Evolutionary conservation across 2,888 invertebrate genomes (phyloP), one percentile per base, ranked within the genome.

Genomic region (Scotopteryx bipunctaria): DNA sequence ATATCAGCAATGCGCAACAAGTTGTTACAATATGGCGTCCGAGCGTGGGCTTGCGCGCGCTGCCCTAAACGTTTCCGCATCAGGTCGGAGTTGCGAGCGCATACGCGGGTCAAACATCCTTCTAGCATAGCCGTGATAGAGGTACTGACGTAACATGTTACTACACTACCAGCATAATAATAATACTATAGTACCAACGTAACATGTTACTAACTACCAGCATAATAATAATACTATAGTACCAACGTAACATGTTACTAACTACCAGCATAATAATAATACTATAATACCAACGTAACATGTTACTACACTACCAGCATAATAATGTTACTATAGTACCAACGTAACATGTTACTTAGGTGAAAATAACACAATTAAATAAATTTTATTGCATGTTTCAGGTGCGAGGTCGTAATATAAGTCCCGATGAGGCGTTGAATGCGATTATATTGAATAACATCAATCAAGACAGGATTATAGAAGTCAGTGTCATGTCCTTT

Each of bases 401-500:
- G 89, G 70, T 87, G 11, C 64, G 70, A 23, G 86, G 86, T 0
- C 35, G 77, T n/a, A 79, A 76, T 25, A 81, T 84, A 0, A 71
- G 61, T 0, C 61, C 75, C 0, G 86, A 83, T 2, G 76, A 81
- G 1, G 70, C 87, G 0, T 59, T 79, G 64, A 66, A 71, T 9
- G 63, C 72, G 0, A 57, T 90, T 0, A 56, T 64, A 0, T 29
- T 50, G 0, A 78, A 86, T 61, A 77, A 80, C 15, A 81, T 90
- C 8, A 57, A 71, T 0, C 73, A 68, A 2, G 81, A 86, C 5
- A 77, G 78, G 23, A 69, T 90, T 3, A 68, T 86, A 0, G 86
- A 87, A 21, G 76, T 90, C 25, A 81, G 76, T 3, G 80, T 82
- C 50, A 81, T 89, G 55, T 78, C 85, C 0, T 87, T 86, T 16